Evolutionary conservation across 2,113 vertebrate species (phyloP).

Genomic region (Pterocles gutturalis): DNA sequence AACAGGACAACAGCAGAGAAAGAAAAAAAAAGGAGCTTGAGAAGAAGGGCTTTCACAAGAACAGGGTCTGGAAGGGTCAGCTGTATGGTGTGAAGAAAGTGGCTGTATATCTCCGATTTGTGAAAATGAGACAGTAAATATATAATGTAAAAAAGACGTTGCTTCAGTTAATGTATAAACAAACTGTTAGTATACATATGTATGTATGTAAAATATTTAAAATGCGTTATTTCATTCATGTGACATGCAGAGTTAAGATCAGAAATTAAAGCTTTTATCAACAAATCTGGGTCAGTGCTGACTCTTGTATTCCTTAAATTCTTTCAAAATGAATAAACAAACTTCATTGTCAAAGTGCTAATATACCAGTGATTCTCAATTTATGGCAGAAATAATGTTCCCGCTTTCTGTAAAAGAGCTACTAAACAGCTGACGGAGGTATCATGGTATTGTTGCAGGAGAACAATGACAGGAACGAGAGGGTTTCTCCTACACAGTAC

Average conservation of each 20-base stretch:
- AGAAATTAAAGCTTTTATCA: constrained; percentile 20
- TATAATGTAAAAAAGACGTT: not conserved
- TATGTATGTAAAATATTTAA: not conserved
- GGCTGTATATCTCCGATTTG: not conserved
- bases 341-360: not conserved
- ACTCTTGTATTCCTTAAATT: not conserved
- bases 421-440: not conserved
- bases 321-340: not conserved
- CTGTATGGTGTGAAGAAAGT: not conserved
- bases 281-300: not conserved
- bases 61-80: not conserved
- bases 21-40: not conserved
- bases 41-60: not conserved
- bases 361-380: not conserved
- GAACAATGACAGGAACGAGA: not conserved
- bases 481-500: not conserved
- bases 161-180: not conserved
- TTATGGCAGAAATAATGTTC: not conserved
- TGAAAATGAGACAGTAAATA: not conserved
- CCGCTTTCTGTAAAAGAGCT: not conserved
- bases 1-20: not conserved
- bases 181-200: not conserved
- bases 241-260: not conserved
- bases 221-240: not conserved
- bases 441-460: not conserved